Evolutionary conservation across 2,888 invertebrate genomes (phyloP).

Genomic region (Bibio marci): DNA sequence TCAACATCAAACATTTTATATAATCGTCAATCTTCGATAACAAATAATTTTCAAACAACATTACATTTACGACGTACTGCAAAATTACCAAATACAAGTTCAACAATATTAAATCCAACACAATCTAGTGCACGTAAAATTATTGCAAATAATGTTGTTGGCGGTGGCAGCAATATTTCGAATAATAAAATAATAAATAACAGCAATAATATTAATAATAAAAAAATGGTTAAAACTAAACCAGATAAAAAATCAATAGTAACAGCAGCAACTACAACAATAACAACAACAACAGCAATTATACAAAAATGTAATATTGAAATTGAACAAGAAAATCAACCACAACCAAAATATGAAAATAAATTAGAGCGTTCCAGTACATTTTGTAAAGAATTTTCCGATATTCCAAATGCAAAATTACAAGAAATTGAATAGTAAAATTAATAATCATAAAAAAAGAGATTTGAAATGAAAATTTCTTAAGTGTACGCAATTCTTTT

Average conservation of each 20-base stretch:
- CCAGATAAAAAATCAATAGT: background rate
- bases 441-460: no score
- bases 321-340: background rate
- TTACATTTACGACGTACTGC: conserved; percentile 10
- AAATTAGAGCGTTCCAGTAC: conserved; percentile 30
- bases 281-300: background rate
- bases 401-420: conserved; percentile 24
- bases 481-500: no score
- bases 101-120: conserved; percentile 6
- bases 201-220: background rate
- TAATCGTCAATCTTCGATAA: conserved; percentile 14
- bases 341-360: conserved; percentile 14
- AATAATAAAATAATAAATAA: background rate
- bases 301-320: background rate
- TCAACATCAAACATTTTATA: conserved; percentile 24
- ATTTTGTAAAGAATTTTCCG: conserved; percentile 26
- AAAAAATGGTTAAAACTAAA: background rate
- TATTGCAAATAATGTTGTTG: background rate
- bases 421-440: conserved; percentile 28
- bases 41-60: conserved; percentile 9
- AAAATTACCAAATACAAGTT: conserved; percentile 5
- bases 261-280: background rate
- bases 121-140: conserved; percentile 6
- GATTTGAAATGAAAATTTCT: no score
- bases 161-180: no score